Conservation (phyloP, 1,140 invertebrate species). For the Trichomalopsis sarcophagae region DNA sequence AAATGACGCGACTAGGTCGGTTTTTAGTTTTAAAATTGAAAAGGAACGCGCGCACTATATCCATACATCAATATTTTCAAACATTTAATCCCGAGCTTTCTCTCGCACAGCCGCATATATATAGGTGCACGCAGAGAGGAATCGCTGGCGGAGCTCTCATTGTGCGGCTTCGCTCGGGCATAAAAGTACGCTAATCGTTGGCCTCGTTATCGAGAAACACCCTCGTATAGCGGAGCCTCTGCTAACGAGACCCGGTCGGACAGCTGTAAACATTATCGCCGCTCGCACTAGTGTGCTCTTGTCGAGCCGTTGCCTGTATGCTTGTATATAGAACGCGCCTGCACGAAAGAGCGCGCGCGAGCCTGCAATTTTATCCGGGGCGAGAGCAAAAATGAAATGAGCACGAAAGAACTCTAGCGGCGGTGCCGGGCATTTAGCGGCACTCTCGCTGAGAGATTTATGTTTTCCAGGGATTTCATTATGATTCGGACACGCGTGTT, state of each 20-base stretch:
- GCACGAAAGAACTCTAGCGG: not conserved
- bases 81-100: no score
- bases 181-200: slow-evolving; percentile 47
- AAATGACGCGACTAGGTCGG: no score
- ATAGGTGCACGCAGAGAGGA: no score
- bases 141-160: not conserved
- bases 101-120: no score
- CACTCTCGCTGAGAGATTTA: not conserved
- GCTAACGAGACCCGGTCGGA: not conserved
- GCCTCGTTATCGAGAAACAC: slow-evolving; percentile 38
- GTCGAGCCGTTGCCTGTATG: not conserved
- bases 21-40: no score
- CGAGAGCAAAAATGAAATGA: not conserved
- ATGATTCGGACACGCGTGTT: not conserved
- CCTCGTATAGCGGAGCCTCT: not conserved
- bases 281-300: not conserved
- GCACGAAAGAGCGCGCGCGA: not conserved
- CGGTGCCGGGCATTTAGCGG: not conserved
- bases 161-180: not conserved
- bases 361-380: not conserved
- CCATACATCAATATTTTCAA: no score
- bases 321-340: not conserved
- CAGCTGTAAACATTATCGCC: slow-evolving; percentile 31
- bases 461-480: not conserved
- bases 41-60: no score